Evolutionary conservation across 2,888 invertebrate species (phyloP), one percentile per base, ranked within the genome.

Genomic region (Iselma pallidipennis): DNA sequence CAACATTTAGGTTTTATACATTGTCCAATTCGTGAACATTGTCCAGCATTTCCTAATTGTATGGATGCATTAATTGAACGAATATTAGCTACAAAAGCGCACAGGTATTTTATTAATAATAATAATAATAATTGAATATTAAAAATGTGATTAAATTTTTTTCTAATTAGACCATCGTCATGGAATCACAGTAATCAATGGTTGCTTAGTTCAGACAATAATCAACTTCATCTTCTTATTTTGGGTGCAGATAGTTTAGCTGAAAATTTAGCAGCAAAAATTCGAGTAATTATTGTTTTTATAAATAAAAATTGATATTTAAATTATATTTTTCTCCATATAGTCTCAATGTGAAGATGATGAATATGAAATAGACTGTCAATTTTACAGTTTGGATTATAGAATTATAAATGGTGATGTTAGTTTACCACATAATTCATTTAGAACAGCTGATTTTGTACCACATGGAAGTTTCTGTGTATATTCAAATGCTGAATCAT

Each of bases 1-100:
- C 96, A 96, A 81, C 97, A 97, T 82, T 84, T 97, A 48, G 96
- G 96, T 61, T 98, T 98, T 82, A 92, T 97, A 58, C 96, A 97
- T 83, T 95, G 94, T 80, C 96, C 97, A 12, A 94, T 95, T 81
- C 85, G 93, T 57, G 96, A 96, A 81, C 95, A 96, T 80, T 98
- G 98, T 79, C 96, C 96, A 12, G 94, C 95, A 49, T 92, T 89
- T 75, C 88, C 91, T 52, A 92, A 90, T 78, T 92, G 92, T 75
- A 90, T 91, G 86, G 92, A 92, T 78, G 87, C 89, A 61, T 83
- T 91, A 54, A 89, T 92, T 71, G 90, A 91, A 79, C 84, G 90
- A 73, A 86, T 90, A 73, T 82, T 91, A 69, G 86, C 86, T 65
- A 87, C 88, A 42, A 89, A 89, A 82, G 87, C 89, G 51, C 88